Conservation (phyloP, 2,888 invertebrate species). For the Euphydryas editha region DNA sequence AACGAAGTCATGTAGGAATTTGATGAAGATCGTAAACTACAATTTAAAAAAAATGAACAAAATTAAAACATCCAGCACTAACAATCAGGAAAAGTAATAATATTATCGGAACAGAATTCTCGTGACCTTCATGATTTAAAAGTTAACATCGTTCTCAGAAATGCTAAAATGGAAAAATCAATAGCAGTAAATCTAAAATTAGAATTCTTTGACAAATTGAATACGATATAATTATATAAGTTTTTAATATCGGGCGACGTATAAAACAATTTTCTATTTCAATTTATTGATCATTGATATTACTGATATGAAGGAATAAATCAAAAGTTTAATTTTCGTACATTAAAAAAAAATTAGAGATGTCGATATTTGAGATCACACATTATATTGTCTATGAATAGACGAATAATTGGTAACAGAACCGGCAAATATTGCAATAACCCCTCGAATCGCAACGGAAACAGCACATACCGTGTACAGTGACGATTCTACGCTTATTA, state of each 20-base stretch:
- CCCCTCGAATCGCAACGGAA: conserved; percentile 48
- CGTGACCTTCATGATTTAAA: conserved; percentile 6
- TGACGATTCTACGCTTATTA: conserved; percentile 44
- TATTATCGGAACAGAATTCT: background rate
- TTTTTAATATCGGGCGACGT: background rate
- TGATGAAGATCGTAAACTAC: background rate
- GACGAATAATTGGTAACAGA: conserved; percentile 25
- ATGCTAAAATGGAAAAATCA: background rate
- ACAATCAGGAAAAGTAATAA: background rate
- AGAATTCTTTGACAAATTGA: background rate
- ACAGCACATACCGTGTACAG: conserved; percentile 52
- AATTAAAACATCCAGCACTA: background rate
- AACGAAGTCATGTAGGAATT: background rate
- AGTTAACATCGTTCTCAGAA: background rate
- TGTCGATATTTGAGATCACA: background rate
- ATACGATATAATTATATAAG: background rate
- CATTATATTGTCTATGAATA: background rate
- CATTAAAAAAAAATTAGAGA: background rate
- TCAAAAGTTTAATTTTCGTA: no score
- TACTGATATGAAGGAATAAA: no score
- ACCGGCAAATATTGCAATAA: conserved; percentile 45
- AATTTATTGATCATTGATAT: no score
- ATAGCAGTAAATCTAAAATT: background rate
- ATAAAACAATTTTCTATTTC: no score
- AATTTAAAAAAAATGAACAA: no score